Evolutionary conservation across 2,888 invertebrate species (phyloP).

Genomic region (Mythimna ferrago): DNA sequence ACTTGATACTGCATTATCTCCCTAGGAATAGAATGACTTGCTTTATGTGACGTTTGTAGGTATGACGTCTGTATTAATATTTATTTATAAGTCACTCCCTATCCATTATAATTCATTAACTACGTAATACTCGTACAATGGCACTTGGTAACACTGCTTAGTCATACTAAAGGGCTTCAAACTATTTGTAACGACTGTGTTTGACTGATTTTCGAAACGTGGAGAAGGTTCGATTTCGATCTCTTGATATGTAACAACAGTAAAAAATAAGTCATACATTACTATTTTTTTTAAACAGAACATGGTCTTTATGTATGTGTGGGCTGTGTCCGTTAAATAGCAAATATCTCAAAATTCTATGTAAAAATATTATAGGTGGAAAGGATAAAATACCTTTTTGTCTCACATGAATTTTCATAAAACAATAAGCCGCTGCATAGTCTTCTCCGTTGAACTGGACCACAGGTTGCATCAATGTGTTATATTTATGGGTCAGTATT

Average conservation of each 20-base stretch:
- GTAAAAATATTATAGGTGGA: neutral
- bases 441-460: fast-evolving
- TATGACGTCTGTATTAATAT: too few species aligned
- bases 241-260: neutral
- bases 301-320: neutral
- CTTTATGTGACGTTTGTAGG: too few species aligned
- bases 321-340: neutral
- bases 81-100: too few species aligned
- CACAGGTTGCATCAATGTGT: fast-evolving
- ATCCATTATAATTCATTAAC: too few species aligned
- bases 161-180: neutral
- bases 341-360: neutral
- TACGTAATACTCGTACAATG: too few species aligned
- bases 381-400: slow-evolving; percentile 3
- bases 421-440: slow-evolving; percentile 2
- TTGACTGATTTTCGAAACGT: neutral
- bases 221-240: neutral
- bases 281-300: too few species aligned
- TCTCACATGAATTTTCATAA: slow-evolving; percentile 36
- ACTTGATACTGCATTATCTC: too few species aligned
- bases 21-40: too few species aligned
- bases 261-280: neutral
- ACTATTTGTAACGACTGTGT: neutral
- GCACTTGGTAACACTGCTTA: too few species aligned
- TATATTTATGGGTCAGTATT: neutral